Percentiles rank a stretch among this genome's conserved stretches.
Conservation (phyloP, 2,888 invertebrate species). For the Drosophila limbata region DNA sequence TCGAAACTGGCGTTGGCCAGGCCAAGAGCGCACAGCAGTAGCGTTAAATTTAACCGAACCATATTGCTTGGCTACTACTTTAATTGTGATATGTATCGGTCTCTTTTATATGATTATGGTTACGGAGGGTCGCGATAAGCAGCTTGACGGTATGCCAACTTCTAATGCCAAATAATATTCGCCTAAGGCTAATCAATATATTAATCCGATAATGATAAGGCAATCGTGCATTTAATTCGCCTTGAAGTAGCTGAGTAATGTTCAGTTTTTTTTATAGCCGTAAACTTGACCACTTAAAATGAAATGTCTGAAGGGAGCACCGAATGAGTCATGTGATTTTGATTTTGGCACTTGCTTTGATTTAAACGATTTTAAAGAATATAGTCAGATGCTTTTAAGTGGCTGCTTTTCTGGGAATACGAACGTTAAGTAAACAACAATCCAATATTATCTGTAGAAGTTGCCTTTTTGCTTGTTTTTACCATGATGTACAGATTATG, state of each 20-base stretch:
- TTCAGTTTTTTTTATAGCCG: neutral
- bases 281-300: neutral
- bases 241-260: constrained; percentile 7
- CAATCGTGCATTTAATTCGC: neutral
- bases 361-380: neutral
- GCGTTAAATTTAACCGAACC: neutral
- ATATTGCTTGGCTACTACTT: constrained; percentile 13
- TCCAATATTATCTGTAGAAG: neutral
- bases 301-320: neutral
- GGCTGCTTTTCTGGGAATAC: neutral
- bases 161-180: neutral
- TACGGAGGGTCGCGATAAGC: constrained; percentile 1
- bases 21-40: constrained; percentile 8
- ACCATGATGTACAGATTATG: neutral
- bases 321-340: neutral
- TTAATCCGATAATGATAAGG: constrained; percentile 2
- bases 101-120: constrained; percentile 14
- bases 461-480: neutral
- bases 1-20: neutral
- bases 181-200: constrained; percentile 5
- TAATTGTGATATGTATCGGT: too few species aligned
- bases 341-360: neutral
- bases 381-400: neutral
- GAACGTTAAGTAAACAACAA: neutral
- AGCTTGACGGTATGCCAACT: neutral